Evolutionary conservation across 2,797 vertebrate genomes (phyloP).

Genomic region (Sebastes paucispinis): DNA sequence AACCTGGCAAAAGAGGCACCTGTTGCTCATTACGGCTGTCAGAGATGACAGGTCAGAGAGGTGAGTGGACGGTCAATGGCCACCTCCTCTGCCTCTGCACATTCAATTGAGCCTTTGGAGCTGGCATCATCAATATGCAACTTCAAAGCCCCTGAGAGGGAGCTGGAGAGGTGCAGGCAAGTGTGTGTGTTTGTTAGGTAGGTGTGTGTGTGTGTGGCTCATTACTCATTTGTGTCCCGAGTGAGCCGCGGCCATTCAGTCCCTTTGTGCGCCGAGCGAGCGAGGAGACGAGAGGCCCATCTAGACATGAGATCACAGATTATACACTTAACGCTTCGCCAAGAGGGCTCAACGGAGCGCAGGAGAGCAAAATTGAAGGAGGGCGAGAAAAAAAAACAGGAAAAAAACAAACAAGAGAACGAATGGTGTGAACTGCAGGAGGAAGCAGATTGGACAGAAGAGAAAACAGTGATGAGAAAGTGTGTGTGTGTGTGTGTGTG

Average conservation of each 20-base stretch:
- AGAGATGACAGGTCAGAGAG: slow-evolving; percentile 64
- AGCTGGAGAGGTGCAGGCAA: slow-evolving; percentile 40
- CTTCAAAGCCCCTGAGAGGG: slow-evolving; percentile 74
- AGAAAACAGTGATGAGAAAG: slow-evolving; percentile 9
- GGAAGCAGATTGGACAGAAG: slow-evolving; percentile 12
- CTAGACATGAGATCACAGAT: slow-evolving; percentile 84
- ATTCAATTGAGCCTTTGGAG: slow-evolving; percentile 66
- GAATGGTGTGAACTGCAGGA: slow-evolving; percentile 21
- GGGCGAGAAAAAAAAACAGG: background rate
- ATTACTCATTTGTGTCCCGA: slow-evolving; percentile 79
- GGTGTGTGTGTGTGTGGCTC: slow-evolving; percentile 47
- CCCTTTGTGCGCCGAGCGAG: slow-evolving; percentile 75
- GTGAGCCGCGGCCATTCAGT: slow-evolving; percentile 75
- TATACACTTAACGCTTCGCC: slow-evolving; percentile 81
- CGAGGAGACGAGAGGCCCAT: slow-evolving; percentile 76
- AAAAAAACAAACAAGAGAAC: slow-evolving; percentile 52
- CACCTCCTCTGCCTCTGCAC: slow-evolving; percentile 52
- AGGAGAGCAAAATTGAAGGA: slow-evolving; percentile 59
- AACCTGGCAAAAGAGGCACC: slow-evolving; percentile 63
- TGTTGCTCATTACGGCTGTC: slow-evolving; percentile 71
- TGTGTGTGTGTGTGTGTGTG: background rate
- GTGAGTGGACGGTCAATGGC: slow-evolving; percentile 66
- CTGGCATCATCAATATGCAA: slow-evolving; percentile 71
- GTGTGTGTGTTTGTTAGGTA: background rate
- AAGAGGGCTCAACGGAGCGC: slow-evolving; percentile 59